Conservation (phyloP, 2,797 vertebrate species). For the Darevskia mixta region DNA sequence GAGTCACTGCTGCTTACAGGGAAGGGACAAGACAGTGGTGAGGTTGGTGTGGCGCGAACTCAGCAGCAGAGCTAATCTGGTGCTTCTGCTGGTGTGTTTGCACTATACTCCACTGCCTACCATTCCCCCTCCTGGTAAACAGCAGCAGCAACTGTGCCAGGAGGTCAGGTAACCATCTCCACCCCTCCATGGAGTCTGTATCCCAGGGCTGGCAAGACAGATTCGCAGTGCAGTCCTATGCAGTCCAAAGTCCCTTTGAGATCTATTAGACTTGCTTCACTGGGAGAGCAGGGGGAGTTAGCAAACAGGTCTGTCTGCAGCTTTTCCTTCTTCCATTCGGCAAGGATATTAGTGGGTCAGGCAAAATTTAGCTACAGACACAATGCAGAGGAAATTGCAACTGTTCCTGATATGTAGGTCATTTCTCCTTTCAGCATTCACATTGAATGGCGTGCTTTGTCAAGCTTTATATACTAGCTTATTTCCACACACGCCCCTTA, state of each 20-base stretch:
- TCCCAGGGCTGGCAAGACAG: background rate
- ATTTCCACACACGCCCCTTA: slow-evolving; percentile 2
- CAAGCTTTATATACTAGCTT: background rate
- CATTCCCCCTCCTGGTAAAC: no score
- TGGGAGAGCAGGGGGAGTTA: background rate
- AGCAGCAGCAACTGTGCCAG: no score
- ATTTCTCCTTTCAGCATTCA: slow-evolving; percentile 38
- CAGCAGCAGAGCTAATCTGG: no score
- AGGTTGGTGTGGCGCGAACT: no score
- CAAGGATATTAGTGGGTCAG: slow-evolving; percentile 4
- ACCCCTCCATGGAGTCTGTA: no score
- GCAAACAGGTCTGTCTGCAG: slow-evolving; percentile 2
- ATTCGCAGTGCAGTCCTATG: background rate
- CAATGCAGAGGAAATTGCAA: background rate
- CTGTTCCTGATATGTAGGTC: slow-evolving; percentile 56
- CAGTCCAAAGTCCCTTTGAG: background rate
- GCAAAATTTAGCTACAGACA: background rate
- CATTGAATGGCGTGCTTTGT: slow-evolving; percentile 33
- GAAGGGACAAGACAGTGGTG: no score
- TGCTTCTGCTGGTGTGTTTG: no score
- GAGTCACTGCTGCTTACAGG: no score
- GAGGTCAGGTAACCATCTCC: no score
- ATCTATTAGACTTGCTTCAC: background rate
- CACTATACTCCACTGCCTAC: no score
- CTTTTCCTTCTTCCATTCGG: slow-evolving; percentile 8